Base-by-base conservation (phyloP, 2,797 vertebrate species). In the Craterocephalus amniculus region DNA sequence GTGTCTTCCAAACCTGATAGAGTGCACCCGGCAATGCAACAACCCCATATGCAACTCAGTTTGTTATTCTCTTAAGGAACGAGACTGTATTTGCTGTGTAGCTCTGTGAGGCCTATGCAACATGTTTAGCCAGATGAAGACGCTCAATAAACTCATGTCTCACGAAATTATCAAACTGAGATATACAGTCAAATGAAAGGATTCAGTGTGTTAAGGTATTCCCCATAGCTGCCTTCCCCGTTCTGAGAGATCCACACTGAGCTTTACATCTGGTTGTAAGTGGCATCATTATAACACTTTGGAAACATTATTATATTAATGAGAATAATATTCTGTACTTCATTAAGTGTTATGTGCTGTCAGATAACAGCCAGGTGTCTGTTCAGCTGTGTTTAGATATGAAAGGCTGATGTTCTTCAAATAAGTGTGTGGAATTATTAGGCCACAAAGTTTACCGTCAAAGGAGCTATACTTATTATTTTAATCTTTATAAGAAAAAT, bases 41-140 rank as follows among this genome's bases (percentile, higher is more conserved):
- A 54, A 36, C 55, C 34, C 35, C 67, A 54, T 2, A 58, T 54
- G 59, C 84, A 36, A n/a, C 83, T 24, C 48, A 86, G 70, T 79
- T 92, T 68, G 87, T 89, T 0, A 74, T 90, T 38, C 81, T 94
- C 57, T 74, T 87, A 38, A 80, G 90, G 36, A 76, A 45, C 86
- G 92, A 90, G 67, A 85, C 27, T 88, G 60, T 43, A 38, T 43
- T 18, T 40, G 12, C 27, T 20, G 12, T 54, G 31, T 58, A 7
- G 27, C 38, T 71, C 36, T 38, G 0, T 38, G 29, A 74, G 29
- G 38, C 56, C 52, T 61, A 24, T 67, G 54, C 61, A 75, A 76
- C 74, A 70, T 35, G 43, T 59, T 55, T 64, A 26, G n/a, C 34
- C 32, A 27, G 5, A 56, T 48, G 18, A 57, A 6, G 12, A 58